Evolutionary conservation across 2,888 invertebrate species (phyloP), one percentile per base, ranked within the genome.

Genomic region (Neria commutata): DNA sequence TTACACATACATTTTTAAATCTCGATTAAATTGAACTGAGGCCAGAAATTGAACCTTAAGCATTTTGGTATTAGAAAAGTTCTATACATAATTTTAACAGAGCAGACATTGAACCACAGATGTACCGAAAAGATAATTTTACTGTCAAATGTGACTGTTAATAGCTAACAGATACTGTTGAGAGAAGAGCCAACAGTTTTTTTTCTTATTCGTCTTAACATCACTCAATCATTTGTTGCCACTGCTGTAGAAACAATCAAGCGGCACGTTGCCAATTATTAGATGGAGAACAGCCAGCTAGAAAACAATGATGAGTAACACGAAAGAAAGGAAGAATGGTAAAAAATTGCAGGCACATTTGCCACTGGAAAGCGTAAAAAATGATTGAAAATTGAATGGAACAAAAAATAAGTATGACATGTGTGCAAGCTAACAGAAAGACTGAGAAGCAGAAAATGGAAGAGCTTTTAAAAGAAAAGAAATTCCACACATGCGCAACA

Each of bases 291-390:
- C 25, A 25, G 19, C 17, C 34, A 50, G 23, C 11, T 14, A 50
- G 40, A n/a, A 16, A 29, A 52, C 23, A 21, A 52, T 2, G 21
- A 21, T 19, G 2, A 37, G 26, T 3, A 29, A 37, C 46, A 23
- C n/a, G 19, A 40, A 42, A 42, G n/a, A 42, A 42, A 42, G 19
- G n/a, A 17, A 42, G n/a, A 42, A 42, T 6, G 6, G 5, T 6
- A 42, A 42, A 42, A n/a, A 42, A 5, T 16, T 6, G n/a, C 42
- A 37, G 24, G 11, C 54, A 54, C 54, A 54, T 45, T 54, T 54
- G 50, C 61, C 58, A 54, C 65, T 72, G 65, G 67, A 73, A 71
- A 74, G 71, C 73, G 72, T 74, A 67, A 71, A 74, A 56, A n/a
- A n/a, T n/a, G n/a, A n/a, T n/a, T n/a, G n/a, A n/a, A 74, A 72